Evolutionary conservation across 2,797 vertebrate species (phyloP), one percentile per base, ranked within the genome.

Genomic region (Saxicola maurus): DNA sequence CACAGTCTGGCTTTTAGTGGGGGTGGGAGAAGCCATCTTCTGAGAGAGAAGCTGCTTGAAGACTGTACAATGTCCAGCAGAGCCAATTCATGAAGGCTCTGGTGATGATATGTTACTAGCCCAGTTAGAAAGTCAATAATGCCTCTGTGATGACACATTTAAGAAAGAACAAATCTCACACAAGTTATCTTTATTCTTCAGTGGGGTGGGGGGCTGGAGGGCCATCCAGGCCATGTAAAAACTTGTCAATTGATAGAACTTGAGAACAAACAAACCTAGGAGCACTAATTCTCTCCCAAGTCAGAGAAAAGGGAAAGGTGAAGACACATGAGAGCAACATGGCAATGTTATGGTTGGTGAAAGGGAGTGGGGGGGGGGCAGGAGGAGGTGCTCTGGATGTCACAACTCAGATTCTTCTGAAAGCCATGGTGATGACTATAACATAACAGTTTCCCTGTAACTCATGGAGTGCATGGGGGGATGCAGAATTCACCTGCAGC

Each of bases 341-440:
- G 31, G 33, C 1, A 2, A 25, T 7, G 9, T 17, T 25, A 3
- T 16, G 10, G 10, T 15, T 0, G 1, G 10, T 37, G 17, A 13
- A 38, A 21, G 28, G 23, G 23, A 28, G 11, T 9, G 35, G 35
- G 35, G 35, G 35, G 10, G 14, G 28, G 40, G 10, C 2, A 13
- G 13, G 23, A 59, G 17, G 10, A 59, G 28, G 17, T 59, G 11
- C 37, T 61, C 56, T 45, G 20, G 21, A 23, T 45, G 43, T 45
- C 20, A 21, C 21, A 45, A 18, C 30, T 61, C 72, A 17, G 30
- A 28, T 42, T 51, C 18, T 42, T 74, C 17, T 42, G 18, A 24
- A 40, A 28, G 35, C 18, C 2, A 0, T 28, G 19, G 24, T 42
- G 57, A 61, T 7, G 37, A 28, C 17, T 14, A 3, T 11, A 23